phyloP scores from a whole-genome alignment of 2,797 vertebrate genomes.

The Alectoris magna region DNA sequence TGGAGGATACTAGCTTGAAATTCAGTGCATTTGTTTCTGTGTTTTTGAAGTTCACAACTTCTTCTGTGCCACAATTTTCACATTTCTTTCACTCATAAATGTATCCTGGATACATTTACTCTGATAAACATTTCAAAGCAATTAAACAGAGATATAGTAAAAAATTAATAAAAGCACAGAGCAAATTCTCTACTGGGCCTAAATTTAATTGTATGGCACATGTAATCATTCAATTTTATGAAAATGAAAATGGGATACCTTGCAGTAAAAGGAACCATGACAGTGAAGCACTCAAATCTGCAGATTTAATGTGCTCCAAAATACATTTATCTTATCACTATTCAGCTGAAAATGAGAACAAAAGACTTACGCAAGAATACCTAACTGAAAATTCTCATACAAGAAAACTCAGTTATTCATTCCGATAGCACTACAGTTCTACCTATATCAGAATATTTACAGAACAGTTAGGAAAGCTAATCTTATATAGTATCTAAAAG shows the following conservation, averaged over 20 bases:
- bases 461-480: slow-evolving; percentile 37
- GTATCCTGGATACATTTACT: neutral
- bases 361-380: slow-evolving; percentile 16
- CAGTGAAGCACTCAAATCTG: slow-evolving; percentile 67
- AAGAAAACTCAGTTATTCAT: slow-evolving; percentile 6
- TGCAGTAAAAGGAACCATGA: slow-evolving; percentile 70
- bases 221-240: slow-evolving; percentile 77
- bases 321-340: slow-evolving; percentile 63
- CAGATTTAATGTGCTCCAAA: slow-evolving; percentile 72
- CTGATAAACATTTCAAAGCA: slow-evolving; percentile 62
- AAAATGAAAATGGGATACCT: slow-evolving; percentile 74
- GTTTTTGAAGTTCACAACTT: neutral
- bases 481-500: neutral
- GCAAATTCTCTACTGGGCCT: slow-evolving; percentile 63
- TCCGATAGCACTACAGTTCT: slow-evolving; percentile 23
- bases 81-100: neutral
- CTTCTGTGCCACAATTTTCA: neutral
- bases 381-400: neutral
- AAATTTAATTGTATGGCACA: slow-evolving; percentile 78
- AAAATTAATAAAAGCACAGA: slow-evolving; percentile 70
- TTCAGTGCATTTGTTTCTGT: neutral
- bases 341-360: slow-evolving; percentile 47
- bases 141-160: slow-evolving; percentile 51
- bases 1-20: neutral
- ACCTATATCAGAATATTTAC: slow-evolving; percentile 4